Base-by-base conservation (phyloP, 2,113 vertebrate genomes). In the Mus pahari region DNA sequence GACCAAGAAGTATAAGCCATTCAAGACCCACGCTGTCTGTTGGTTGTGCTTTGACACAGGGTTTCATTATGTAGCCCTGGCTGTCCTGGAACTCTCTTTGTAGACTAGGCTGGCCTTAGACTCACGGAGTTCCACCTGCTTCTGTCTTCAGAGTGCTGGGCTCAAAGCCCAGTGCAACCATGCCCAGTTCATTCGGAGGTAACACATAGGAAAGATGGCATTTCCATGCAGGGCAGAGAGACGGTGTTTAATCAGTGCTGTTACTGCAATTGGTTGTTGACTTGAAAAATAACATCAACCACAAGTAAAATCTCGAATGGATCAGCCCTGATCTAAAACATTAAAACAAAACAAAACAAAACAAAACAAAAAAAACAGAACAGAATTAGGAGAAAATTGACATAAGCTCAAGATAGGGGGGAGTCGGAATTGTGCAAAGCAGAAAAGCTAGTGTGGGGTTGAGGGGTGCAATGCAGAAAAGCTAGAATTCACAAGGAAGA, bases 181-280 rank as follows among this genome's bases (percentile, higher is more conserved):
- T 16, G 36, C 36, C 53, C 53, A 16, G 28, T 26, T 36, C 92
- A 71, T 70, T 88, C 45, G 75, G 71, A 94, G n/a, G n/a, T 78
- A 90, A 77, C 71, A 36, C 9, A 74, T 5, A 9, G 64, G 60
- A 50, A 88, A 90, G 31, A 70, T 42, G 26, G 3, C 45, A 77
- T 86, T 88, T 94, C 17, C 45, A 5, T 74, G 75, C 70, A 89
- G 14, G 62, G n/a, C 16, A 53, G 39, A 96, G 82, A 92, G 75
- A 81, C 53, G 28, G 16, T 48, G 55, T 92, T 87, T 96, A 96
- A 77, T 86, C 58, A 48, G 78, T 71, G 14, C 6, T 70, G 10
- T 64, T 88, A 62, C 26, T 36, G 48, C 79, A 95, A 92, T 48
- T 91, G 75, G 55, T 60, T 45, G 70, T 71, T 92, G 70, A 89